phyloP scores from a whole-genome alignment of 1,140 invertebrate genomes.

The Meloidogyne chitwoodi region DNA sequence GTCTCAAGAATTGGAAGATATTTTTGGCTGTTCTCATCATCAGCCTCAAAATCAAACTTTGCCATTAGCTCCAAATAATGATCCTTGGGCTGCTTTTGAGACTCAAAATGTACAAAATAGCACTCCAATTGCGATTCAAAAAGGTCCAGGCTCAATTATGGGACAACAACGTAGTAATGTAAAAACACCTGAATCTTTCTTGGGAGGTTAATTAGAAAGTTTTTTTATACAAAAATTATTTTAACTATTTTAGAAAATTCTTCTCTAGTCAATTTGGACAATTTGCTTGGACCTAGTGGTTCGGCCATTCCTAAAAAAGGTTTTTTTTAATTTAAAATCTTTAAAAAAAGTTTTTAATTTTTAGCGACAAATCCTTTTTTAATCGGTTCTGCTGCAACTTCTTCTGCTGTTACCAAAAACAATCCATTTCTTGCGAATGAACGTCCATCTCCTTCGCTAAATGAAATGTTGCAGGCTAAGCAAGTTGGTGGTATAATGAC shows the following conservation, averaged over 20 bases:
- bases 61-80: not conserved
- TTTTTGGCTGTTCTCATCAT: not conserved
- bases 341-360: slow-evolving; percentile 21
- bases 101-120: not conserved
- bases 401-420: slow-evolving; percentile 30
- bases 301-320: slow-evolving; percentile 9
- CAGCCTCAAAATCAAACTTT: not conserved
- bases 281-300: slow-evolving; percentile 71
- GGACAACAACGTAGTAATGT: slow-evolving; percentile 58
- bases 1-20: not conserved
- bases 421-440: slow-evolving; percentile 57
- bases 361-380: slow-evolving; percentile 56
- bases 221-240: not conserved
- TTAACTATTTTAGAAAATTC: slow-evolving; percentile 71
- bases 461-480: slow-evolving; percentile 53
- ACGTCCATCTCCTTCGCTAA: slow-evolving; percentile 51
- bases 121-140: not conserved
- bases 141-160: not conserved
- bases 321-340: not conserved
- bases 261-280: slow-evolving; percentile 85
- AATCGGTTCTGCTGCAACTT: slow-evolving; percentile 30
- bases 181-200: slow-evolving; percentile 84
- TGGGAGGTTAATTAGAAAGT: slow-evolving; percentile 65
- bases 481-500: not conserved
- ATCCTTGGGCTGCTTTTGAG: slow-evolving; percentile 13